Evolutionary conservation across 1,140 invertebrate species (phyloP).

Genomic region (Eumeta japonica): DNA sequence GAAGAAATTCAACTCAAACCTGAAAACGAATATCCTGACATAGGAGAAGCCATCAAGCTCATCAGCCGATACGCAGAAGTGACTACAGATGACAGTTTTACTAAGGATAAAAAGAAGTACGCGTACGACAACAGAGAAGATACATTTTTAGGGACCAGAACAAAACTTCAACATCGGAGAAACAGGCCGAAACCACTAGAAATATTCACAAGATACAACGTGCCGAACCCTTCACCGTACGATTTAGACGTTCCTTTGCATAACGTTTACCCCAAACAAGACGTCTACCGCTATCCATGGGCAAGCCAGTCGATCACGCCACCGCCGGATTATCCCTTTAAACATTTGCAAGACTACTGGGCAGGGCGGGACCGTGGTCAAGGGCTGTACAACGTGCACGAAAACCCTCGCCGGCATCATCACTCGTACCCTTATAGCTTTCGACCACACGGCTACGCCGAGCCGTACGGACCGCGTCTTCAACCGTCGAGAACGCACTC

Average conservation of each 20-base stretch:
- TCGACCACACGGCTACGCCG: constrained; percentile 24
- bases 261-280: constrained; percentile 19
- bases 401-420: constrained; percentile 41
- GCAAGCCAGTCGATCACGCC: constrained; percentile 26
- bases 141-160: constrained; percentile 40
- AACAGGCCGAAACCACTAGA: constrained; percentile 29
- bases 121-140: constrained; percentile 27
- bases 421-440: constrained; percentile 41
- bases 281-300: constrained; percentile 37
- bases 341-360: constrained; percentile 48
- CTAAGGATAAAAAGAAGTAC: constrained; percentile 35
- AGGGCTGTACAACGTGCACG: constrained; percentile 32
- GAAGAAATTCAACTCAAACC: constrained; percentile 40
- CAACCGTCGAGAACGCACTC: constrained; percentile 11
- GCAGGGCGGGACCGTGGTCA: constrained; percentile 34
- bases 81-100: constrained; percentile 45
- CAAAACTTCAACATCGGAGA: constrained; percentile 41
- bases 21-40: constrained; percentile 50
- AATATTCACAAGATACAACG: constrained; percentile 9
- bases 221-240: constrained; percentile 4
- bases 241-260: constrained; percentile 9
- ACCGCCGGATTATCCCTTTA: constrained; percentile 40
- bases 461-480: constrained; percentile 12
- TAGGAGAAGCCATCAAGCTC: constrained; percentile 50
- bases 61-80: constrained; percentile 51